These are phyloP conservation scores for Pegoplata infirma DNA, from an alignment of 2,888 invertebrate species.

Conservation along the genomic window DNA sequence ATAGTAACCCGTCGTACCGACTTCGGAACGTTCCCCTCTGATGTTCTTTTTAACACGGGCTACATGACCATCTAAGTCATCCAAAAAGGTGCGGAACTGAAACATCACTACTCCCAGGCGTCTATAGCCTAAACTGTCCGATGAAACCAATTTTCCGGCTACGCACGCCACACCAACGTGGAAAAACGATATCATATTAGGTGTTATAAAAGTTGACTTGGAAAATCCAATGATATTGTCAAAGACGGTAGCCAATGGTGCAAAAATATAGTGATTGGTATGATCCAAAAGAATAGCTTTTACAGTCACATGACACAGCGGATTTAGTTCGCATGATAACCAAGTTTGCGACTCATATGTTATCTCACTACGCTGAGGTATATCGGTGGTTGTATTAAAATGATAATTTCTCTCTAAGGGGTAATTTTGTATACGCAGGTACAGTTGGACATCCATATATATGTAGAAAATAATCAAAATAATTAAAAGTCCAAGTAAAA, in stretches of 20 bases:
- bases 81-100: constrained; percentile 89
- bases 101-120: constrained; percentile 87
- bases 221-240: constrained; percentile 84
- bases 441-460: constrained; percentile 86
- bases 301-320: constrained; percentile 88
- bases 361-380: constrained; percentile 61
- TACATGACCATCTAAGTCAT: constrained; percentile 92
- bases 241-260: constrained; percentile 86
- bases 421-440: constrained; percentile 85
- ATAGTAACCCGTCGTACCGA: constrained; percentile 89
- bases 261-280: constrained; percentile 89
- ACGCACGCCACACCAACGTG: constrained; percentile 87
- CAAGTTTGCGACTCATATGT: constrained; percentile 74
- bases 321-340: constrained; percentile 86
- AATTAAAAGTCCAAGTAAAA: constrained; percentile 81
- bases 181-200: constrained; percentile 89
- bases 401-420: constrained; percentile 80
- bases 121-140: constrained; percentile 84
- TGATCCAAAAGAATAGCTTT: constrained; percentile 91
- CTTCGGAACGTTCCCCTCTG: constrained; percentile 87
- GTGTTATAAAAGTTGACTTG: constrained; percentile 83
- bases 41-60: constrained; percentile 87
- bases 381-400: constrained; percentile 68
- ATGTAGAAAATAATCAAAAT: constrained; percentile 82
- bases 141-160: constrained; percentile 87